A percentile compares a stretch with the other conserved stretches of the same genome.
Evolutionary conservation across 2,888 invertebrate species (phyloP).

Genomic region (Ommatoiulus sabulosus): DNA sequence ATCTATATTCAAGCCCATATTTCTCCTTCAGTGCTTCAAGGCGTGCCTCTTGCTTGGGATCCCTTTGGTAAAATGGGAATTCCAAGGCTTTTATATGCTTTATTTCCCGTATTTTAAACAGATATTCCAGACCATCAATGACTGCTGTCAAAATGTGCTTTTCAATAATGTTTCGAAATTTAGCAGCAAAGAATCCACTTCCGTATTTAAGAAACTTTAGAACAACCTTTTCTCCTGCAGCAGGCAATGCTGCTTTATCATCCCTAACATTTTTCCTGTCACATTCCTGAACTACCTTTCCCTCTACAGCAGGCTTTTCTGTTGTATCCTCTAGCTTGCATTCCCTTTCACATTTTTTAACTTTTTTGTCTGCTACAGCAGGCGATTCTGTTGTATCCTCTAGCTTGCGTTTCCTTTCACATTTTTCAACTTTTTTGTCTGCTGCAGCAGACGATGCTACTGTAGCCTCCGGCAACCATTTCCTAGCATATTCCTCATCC

Average conservation of each 20-base stretch:
- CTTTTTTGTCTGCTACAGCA: neutral
- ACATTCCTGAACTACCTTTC: neutral
- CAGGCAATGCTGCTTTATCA: neutral
- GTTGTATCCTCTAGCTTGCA: no score
- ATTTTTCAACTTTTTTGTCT: neutral
- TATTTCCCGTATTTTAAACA: neutral
- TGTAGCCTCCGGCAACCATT: neutral
- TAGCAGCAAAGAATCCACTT: slow-evolving; percentile 20
- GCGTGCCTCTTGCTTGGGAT: neutral
- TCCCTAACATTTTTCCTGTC: neutral
- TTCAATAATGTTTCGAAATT: neutral
- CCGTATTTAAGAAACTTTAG: slow-evolving; percentile 33
- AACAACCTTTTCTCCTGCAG: neutral
- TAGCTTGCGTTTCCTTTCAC: neutral
- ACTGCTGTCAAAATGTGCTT: slow-evolving; percentile 31
- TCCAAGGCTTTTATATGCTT: slow-evolving; percentile 33
- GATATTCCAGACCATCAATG: slow-evolving; percentile 23
- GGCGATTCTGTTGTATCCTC: neutral
- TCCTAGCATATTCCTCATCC: neutral
- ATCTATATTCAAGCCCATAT: neutral
- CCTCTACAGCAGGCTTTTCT: neutral
- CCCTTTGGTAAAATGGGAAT: neutral
- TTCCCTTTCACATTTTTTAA: neutral
- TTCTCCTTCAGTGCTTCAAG: slow-evolving; percentile 25
- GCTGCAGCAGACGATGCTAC: neutral